These are phyloP conservation scores for Drosophila pseudotakahashii DNA, from an alignment of 2,888 invertebrate genomes.

Conservation along the genomic window DNA sequence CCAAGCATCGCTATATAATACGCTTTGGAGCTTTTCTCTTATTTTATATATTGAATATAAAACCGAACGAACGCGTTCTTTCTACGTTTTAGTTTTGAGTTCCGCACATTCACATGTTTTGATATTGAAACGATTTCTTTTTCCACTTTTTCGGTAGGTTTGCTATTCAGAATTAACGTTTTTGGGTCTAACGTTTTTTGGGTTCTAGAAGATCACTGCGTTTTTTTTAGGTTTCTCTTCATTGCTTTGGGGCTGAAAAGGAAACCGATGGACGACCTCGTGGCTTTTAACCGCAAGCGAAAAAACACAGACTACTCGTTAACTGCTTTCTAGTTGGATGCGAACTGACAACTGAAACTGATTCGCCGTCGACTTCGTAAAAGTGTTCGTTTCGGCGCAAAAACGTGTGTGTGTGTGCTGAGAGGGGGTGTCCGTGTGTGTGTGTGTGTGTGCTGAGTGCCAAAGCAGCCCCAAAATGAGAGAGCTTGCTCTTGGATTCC, in stretches of 20 bases:
- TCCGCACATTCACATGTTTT: slow-evolving; percentile 29
- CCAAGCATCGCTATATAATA: slow-evolving; percentile 36
- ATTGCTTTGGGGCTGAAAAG: slow-evolving; percentile 1
- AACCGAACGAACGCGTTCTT: slow-evolving; percentile 58
- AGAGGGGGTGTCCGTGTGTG: slow-evolving; percentile 9
- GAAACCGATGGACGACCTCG: slow-evolving; percentile 82
- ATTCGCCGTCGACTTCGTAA: slow-evolving; percentile 64
- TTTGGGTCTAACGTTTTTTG: neutral
- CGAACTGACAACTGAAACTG: slow-evolving; percentile 85
- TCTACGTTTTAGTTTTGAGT: slow-evolving; percentile 46
- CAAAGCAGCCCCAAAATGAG: slow-evolving; percentile 31
- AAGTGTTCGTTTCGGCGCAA: slow-evolving; percentile 47
- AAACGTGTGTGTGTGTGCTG: slow-evolving; percentile 20
- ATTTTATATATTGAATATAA: slow-evolving; percentile 43
- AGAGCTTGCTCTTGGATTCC: slow-evolving; percentile 50
- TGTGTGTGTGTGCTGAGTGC: slow-evolving; percentile 36
- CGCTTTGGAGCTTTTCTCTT: slow-evolving; percentile 36
- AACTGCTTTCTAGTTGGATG: slow-evolving; percentile 85
- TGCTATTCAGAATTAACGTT: slow-evolving; percentile 3
- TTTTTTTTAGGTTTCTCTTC: neutral
- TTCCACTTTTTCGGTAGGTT: slow-evolving; percentile 1
- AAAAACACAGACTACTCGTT: slow-evolving; percentile 80
- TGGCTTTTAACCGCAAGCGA: slow-evolving; percentile 83
- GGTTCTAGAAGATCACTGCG: neutral
- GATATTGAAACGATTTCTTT: slow-evolving; percentile 8